A percentile compares a stretch with the other conserved stretches of the same genome.
Evolutionary conservation across 2,888 invertebrate genomes (phyloP).

Genomic region (Dryomyza anilis): DNA sequence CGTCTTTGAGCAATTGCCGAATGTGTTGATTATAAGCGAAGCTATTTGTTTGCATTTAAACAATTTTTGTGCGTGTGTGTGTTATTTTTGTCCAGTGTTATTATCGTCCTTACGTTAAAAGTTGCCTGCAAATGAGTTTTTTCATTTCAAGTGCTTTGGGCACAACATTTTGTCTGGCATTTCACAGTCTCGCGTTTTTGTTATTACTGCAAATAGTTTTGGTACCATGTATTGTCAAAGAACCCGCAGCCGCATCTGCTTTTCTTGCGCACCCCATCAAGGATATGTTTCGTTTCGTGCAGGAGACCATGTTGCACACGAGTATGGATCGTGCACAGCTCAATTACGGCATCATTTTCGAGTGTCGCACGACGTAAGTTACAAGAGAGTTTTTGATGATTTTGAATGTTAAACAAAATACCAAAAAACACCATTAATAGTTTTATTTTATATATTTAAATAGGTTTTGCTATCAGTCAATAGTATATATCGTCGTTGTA

Average conservation of each 20-base stretch:
- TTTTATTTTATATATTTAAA: no score
- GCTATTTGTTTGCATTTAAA: no score
- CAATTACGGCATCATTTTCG: conserved; percentile 51
- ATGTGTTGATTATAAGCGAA: no score
- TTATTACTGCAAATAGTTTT: neutral
- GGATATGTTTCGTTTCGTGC: conserved; percentile 46
- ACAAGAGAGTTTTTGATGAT: neutral
- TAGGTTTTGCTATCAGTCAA: no score
- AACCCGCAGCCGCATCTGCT: conserved; percentile 25
- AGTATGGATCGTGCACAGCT: conserved; percentile 50
- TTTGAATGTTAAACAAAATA: no score
- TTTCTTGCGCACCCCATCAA: conserved; percentile 37
- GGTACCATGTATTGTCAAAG: conserved; percentile 5
- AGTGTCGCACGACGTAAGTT: conserved; percentile 54
- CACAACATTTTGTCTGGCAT: no score
- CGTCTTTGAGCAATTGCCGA: no score
- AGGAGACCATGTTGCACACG: conserved; percentile 49
- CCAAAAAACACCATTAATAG: no score
- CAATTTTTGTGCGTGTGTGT: neutral
- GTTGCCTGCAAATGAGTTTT: no score
- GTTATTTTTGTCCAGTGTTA: neutral
- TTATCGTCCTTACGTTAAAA: no score
- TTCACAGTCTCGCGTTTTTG: neutral
- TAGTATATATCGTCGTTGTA: no score
- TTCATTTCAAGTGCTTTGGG: no score